phyloP scores from a whole-genome alignment of 2,888 invertebrate species.

The Eristalis intricaria region DNA sequence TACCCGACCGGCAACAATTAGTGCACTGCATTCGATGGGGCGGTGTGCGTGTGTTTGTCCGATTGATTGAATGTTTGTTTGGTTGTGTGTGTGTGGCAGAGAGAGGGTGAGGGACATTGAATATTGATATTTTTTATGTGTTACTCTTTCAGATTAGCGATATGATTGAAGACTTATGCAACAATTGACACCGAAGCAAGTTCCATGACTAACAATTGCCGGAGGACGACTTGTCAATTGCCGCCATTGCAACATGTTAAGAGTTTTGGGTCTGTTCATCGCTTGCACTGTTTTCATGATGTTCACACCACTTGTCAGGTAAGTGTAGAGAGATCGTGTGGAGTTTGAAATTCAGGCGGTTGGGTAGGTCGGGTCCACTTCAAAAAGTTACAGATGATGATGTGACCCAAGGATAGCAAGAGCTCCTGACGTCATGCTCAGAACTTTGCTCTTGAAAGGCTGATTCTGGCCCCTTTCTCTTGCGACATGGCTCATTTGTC shows the following conservation, averaged over 20 bases:
- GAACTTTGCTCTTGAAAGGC: too few species aligned
- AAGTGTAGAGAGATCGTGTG: conserved; percentile 14
- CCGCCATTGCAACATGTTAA: conserved; percentile 72
- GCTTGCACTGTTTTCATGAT: conserved; percentile 74
- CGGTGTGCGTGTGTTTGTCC: background rate
- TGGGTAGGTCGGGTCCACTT: too few species aligned
- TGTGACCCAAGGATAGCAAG: too few species aligned
- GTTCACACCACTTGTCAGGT: conserved; percentile 74
- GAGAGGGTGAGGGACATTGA: too few species aligned
- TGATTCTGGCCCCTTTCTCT: too few species aligned
- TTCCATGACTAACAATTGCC: conserved; percentile 72
- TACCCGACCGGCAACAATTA: conserved; percentile 26
- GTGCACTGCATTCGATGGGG: background rate
- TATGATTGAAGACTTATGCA: conserved; percentile 46
- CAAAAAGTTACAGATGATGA: too few species aligned
- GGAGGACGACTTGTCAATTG: conserved; percentile 62
- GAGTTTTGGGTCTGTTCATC: conserved; percentile 74
- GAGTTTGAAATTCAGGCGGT: too few species aligned
- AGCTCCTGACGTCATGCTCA: too few species aligned
- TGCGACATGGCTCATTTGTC: too few species aligned
- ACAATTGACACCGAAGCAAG: conserved; percentile 40
- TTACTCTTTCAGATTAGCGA: conserved; percentile 46
- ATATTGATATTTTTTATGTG: background rate
- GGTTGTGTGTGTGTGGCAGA: background rate
- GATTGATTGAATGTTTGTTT: background rate